These are phyloP conservation scores for Phalacrocorax pelagicus DNA, from an alignment of 2,113 vertebrate species.

Conservation along the genomic window DNA sequence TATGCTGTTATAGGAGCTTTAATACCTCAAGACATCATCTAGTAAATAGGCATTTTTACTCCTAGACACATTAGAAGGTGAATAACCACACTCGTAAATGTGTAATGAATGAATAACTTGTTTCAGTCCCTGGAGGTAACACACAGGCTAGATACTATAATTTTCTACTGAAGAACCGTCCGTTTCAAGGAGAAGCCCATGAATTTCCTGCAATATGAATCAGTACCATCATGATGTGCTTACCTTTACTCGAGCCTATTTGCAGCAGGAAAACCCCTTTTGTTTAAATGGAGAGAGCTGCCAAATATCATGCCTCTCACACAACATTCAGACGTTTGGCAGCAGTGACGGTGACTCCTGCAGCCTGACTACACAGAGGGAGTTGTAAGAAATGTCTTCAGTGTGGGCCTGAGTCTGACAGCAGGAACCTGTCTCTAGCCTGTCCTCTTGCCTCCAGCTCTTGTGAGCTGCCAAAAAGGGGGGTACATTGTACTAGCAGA, in stretches of 20 bases:
- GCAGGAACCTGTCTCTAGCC: neutral
- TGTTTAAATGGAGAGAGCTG: neutral
- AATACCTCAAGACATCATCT: neutral
- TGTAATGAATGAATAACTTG: neutral
- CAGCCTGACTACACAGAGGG: neutral
- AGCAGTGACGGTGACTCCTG: neutral
- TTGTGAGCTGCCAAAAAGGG: fast-evolving
- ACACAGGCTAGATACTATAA: neutral
- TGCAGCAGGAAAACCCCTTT: neutral
- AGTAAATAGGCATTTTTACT: constrained; percentile 29
- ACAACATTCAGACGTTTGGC: neutral
- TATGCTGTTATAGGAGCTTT: neutral
- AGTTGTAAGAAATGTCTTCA: neutral
- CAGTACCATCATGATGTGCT: neutral
- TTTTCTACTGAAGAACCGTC: neutral
- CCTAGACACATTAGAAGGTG: neutral
- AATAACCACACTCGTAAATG: constrained; percentile 35
- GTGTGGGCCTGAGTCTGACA: neutral
- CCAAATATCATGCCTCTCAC: neutral
- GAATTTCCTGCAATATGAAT: neutral
- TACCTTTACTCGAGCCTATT: neutral
- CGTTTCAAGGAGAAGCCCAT: neutral
- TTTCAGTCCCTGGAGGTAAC: neutral
- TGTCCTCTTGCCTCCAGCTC: neutral
- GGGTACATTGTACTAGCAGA: neutral